Conservation (phyloP, 2,797 vertebrate species). For the Lophotriccus pileatus region DNA sequence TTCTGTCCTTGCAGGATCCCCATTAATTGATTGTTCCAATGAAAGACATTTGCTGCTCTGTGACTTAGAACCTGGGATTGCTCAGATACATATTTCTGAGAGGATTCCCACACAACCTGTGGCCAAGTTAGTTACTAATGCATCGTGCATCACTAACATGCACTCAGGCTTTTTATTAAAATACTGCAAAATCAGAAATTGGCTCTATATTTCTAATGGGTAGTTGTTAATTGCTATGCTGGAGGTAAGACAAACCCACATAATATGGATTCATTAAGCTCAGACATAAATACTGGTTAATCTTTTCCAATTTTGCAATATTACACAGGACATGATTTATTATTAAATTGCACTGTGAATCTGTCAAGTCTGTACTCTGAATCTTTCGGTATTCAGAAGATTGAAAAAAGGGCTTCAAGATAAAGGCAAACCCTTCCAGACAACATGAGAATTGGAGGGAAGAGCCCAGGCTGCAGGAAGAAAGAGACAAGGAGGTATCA, state of each 20-base stretch:
- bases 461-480: neutral
- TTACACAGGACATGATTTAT: neutral
- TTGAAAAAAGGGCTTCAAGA: neutral
- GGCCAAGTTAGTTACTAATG: neutral
- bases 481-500: neutral
- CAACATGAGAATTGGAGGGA: neutral
- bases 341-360: neutral
- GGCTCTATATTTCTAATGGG: neutral
- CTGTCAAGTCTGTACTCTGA: neutral
- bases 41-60: neutral
- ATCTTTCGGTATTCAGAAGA: neutral
- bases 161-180: neutral
- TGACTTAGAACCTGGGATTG: neutral
- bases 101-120: neutral
- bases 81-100: neutral
- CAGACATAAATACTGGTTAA: neutral
- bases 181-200: neutral
- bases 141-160: neutral
- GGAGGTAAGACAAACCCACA: neutral
- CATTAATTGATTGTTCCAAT: neutral
- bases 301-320: neutral
- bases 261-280: neutral
- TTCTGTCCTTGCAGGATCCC: neutral
- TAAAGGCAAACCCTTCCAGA: neutral
- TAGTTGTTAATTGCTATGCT: conserved; percentile 8